Evolutionary conservation across 2,113 vertebrate genomes (phyloP).

Genomic region (Candoia aspera): DNA sequence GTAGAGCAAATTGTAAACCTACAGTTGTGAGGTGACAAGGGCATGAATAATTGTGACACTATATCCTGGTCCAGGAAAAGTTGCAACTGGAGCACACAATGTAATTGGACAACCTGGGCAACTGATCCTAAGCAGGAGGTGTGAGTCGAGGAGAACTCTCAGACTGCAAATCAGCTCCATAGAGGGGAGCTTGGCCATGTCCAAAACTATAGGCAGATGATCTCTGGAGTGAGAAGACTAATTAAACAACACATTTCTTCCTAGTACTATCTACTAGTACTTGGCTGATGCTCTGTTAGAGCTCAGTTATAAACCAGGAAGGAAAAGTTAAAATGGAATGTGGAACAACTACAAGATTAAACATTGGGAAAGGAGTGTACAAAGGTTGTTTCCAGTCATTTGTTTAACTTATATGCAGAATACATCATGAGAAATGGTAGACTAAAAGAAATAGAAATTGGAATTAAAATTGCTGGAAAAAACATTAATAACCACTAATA

Average conservation of each 20-base stretch:
- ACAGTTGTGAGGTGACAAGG: background rate
- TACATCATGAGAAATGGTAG: background rate
- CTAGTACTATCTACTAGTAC: background rate
- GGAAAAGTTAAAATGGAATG: background rate
- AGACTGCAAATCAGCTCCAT: background rate
- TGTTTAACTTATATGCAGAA: background rate
- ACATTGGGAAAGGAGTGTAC: background rate
- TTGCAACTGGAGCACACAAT: background rate
- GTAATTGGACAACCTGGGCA: background rate
- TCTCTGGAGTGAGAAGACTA: background rate
- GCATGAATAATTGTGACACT: background rate
- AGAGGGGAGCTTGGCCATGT: background rate
- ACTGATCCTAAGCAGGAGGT: background rate
- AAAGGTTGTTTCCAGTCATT: background rate
- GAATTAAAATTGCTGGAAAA: background rate
- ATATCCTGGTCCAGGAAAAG: background rate
- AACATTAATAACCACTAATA: background rate
- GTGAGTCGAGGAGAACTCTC: background rate
- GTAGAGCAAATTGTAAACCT: background rate
- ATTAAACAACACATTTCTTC: background rate
- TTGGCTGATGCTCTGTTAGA: background rate
- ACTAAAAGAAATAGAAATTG: background rate
- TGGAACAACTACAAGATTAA: background rate
- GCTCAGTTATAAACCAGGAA: background rate
- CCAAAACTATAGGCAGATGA: background rate